Evolutionary conservation across 2,113 vertebrate genomes (phyloP).

Genomic region (Nymphicus hollandicus): DNA sequence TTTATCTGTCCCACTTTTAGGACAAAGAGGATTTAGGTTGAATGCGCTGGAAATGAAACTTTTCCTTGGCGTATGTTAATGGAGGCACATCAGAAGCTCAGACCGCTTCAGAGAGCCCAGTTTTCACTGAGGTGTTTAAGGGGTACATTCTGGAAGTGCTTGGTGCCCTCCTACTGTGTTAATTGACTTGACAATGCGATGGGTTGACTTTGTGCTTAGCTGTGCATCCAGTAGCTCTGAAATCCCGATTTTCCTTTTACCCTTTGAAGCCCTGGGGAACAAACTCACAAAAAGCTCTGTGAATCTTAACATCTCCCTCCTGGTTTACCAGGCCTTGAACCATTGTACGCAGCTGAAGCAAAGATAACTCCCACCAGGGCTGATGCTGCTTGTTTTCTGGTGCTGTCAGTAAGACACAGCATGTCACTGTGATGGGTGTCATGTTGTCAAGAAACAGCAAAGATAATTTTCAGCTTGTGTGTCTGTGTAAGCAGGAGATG

Average conservation of each 20-base stretch:
- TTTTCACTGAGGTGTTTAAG: background rate
- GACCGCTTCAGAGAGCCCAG: background rate
- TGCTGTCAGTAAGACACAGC: background rate
- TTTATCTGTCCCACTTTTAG: background rate
- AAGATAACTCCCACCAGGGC: background rate
- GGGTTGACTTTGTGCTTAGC: conserved; percentile 8
- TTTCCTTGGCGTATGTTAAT: fast-evolving
- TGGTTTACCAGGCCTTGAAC: background rate
- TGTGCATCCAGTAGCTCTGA: background rate
- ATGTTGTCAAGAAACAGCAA: background rate
- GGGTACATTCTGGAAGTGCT: background rate
- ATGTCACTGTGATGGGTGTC: background rate
- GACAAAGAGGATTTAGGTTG: background rate
- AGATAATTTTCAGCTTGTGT: background rate
- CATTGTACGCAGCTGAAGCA: background rate
- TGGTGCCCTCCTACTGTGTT: background rate
- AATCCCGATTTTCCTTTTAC: background rate
- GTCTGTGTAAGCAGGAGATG: background rate
- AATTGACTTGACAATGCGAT: conserved; percentile 16
- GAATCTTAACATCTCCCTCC: background rate
- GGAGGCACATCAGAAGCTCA: background rate
- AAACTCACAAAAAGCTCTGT: background rate
- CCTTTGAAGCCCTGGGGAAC: background rate
- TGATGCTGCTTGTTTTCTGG: background rate
- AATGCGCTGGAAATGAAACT: background rate